Evolutionary conservation across 2,888 invertebrate species (phyloP).

Genomic region (Noctua janthe): DNA sequence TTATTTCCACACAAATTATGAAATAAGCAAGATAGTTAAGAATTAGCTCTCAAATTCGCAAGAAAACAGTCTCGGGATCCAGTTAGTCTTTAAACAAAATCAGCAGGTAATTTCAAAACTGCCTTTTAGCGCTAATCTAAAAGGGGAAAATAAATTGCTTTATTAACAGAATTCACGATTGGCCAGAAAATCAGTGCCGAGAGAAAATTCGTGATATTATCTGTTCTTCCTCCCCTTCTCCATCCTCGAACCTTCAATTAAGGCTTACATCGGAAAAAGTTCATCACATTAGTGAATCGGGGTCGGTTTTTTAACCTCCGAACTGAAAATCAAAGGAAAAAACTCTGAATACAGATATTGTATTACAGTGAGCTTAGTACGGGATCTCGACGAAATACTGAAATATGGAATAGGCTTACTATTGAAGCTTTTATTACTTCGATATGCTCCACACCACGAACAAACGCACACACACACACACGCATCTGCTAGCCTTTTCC

Average conservation of each 20-base stretch:
- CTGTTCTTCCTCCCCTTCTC: slow-evolving; percentile 15
- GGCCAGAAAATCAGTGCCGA: slow-evolving; percentile 31
- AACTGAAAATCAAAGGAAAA: slow-evolving; percentile 51
- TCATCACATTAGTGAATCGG: slow-evolving; percentile 63
- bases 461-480: neutral
- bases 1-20: slow-evolving; percentile 59
- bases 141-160: slow-evolving; percentile 49
- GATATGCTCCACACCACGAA: neutral
- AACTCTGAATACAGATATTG: slow-evolving; percentile 18
- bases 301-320: slow-evolving; percentile 52
- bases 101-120: slow-evolving; percentile 33
- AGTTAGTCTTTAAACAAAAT: slow-evolving; percentile 38
- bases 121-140: slow-evolving; percentile 20
- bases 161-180: slow-evolving; percentile 42
- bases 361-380: slow-evolving; percentile 25
- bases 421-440: neutral
- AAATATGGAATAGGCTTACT: slow-evolving; percentile 5
- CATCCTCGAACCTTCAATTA: slow-evolving; percentile 51
- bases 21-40: slow-evolving; percentile 49
- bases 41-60: slow-evolving; percentile 33
- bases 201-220: slow-evolving; percentile 53
- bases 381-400: slow-evolving; percentile 5
- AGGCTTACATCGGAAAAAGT: slow-evolving; percentile 53
- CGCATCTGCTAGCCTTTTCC: neutral
- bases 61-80: slow-evolving; percentile 5